A percentile compares a stretch with the other conserved stretches of the same genome.
Evolutionary conservation across 37 sponge, comb jelly and placozoan genomes (phyloP).

Genomic region (Spongilla lacustris): DNA sequence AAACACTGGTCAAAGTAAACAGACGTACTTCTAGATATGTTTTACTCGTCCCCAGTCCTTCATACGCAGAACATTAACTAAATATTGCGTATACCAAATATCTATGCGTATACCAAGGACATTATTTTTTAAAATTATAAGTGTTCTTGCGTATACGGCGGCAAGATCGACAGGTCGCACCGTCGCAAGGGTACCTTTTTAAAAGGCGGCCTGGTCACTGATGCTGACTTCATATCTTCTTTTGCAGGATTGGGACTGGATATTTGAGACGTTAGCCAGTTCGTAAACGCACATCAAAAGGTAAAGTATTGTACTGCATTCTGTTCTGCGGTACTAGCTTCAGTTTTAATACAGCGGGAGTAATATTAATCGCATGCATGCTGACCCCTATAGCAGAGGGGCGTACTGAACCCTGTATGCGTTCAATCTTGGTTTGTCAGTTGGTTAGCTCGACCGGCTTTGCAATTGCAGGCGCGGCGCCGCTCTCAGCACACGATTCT

Average conservation of each 20-base stretch:
- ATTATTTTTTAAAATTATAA: too few species aligned
- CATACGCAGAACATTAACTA: too few species aligned
- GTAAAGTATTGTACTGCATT: background rate
- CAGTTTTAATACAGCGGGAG: background rate
- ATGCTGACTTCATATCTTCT: background rate
- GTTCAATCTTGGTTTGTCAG: background rate
- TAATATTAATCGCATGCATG: too few species aligned
- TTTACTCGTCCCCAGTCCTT: too few species aligned
- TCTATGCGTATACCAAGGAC: too few species aligned
- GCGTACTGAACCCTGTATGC: background rate
- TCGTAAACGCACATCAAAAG: background rate
- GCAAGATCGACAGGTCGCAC: background rate
- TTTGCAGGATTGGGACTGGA: background rate
- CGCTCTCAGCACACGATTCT: background rate
- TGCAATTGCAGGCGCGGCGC: background rate
- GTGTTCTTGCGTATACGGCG: too few species aligned
- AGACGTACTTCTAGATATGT: too few species aligned
- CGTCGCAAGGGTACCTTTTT: background rate
- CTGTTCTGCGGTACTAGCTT: background rate
- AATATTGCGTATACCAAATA: too few species aligned
- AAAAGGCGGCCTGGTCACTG: background rate
- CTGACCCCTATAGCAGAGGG: too few species aligned
- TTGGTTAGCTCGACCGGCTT: background rate
- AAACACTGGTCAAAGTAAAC: too few species aligned
- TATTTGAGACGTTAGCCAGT: too few species aligned